phyloP scores from a whole-genome alignment of 2,888 invertebrate genomes.

The Automeris io region DNA sequence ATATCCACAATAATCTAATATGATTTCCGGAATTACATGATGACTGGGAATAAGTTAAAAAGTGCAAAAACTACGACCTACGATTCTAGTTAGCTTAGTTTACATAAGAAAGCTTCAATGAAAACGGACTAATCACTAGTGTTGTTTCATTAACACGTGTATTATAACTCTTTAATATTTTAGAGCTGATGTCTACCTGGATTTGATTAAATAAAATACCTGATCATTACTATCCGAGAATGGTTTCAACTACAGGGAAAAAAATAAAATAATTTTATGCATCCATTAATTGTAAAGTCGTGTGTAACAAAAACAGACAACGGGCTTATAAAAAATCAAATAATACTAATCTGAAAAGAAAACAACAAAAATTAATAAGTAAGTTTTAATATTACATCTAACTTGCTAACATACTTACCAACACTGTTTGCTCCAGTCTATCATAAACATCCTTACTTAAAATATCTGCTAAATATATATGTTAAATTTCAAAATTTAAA shows the following conservation, averaged over 20 bases:
- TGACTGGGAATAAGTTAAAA: background rate
- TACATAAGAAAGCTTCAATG: slow-evolving; percentile 15
- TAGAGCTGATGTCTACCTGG: slow-evolving; percentile 55
- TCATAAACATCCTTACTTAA: background rate
- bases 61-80: slow-evolving; percentile 8
- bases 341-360: background rate
- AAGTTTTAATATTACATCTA: slow-evolving; percentile 3
- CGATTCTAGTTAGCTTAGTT: slow-evolving; percentile 12
- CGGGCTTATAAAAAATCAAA: background rate
- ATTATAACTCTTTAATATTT: slow-evolving; percentile 20
- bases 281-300: slow-evolving; percentile 11
- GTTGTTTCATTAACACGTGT: slow-evolving; percentile 1
- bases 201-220: slow-evolving; percentile 54
- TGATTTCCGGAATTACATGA: background rate
- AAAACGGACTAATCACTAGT: slow-evolving; percentile 18
- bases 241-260: slow-evolving; percentile 75
- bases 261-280: slow-evolving; percentile 51
- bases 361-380: background rate
- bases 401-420: slow-evolving; percentile 3
- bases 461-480: too few relatives aligned
- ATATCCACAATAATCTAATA: background rate
- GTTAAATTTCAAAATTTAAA: too few relatives aligned
- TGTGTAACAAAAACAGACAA: slow-evolving; percentile 2
- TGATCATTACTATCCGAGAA: slow-evolving; percentile 76
- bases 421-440: background rate